These are phyloP conservation scores for Boloria selene DNA, from an alignment of 2,888 invertebrate species.

Conservation along the genomic window DNA sequence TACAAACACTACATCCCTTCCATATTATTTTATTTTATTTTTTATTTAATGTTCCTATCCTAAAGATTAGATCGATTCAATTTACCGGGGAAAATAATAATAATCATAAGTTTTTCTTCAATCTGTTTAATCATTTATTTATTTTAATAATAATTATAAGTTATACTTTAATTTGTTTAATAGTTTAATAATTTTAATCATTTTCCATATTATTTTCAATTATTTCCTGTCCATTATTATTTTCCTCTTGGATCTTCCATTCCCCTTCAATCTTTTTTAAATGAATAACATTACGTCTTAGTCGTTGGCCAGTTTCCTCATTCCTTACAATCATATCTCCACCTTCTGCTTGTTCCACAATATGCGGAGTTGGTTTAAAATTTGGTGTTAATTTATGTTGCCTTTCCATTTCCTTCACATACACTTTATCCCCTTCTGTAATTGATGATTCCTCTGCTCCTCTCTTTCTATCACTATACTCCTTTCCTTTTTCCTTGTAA, in stretches of 20 bases:
- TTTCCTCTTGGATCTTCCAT: conserved; percentile 18
- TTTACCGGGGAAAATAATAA: too few species aligned
- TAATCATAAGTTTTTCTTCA: too few species aligned
- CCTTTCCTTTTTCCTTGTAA: conserved; percentile 37
- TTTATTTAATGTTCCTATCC: neutral
- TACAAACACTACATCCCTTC: conserved; percentile 16
- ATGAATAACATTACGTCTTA: conserved; percentile 24
- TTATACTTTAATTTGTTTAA: neutral
- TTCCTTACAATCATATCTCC: conserved; percentile 18
- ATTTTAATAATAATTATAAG: too few species aligned
- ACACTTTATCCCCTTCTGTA: conserved; percentile 35
- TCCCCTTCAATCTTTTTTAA: conserved; percentile 31
- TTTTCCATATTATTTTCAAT: neutral
- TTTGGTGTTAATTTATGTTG: conserved; percentile 27
- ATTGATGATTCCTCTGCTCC: conserved; percentile 19
- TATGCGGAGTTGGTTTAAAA: conserved; percentile 20
- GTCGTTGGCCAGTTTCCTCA: conserved; percentile 16
- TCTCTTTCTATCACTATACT: conserved; percentile 33
- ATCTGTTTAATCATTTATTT: neutral
- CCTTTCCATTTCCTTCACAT: conserved; percentile 32
- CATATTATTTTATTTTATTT: conserved; percentile 3
- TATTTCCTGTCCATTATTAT: neutral
- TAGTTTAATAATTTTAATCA: neutral
- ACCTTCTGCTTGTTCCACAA: neutral
- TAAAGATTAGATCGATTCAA: neutral